Evolutionary conservation across 2,113 vertebrate genomes (phyloP).

Genomic region (Aphyosemion australe): DNA sequence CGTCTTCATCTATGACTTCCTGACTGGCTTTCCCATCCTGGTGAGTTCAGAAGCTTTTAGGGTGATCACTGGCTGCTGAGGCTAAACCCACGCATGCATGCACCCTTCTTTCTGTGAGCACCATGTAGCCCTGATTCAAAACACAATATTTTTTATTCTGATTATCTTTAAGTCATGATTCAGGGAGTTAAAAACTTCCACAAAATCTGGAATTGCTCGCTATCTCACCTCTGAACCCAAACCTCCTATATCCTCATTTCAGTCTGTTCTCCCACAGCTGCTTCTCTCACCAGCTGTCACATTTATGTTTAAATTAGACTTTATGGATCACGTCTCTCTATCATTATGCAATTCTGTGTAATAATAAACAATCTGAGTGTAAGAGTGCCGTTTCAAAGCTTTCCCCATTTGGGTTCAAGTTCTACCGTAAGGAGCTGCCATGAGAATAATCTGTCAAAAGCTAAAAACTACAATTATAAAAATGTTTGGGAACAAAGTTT

Average conservation of each 20-base stretch:
- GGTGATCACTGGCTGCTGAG: neutral
- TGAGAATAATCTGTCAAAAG: too few species aligned
- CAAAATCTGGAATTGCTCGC: too few species aligned
- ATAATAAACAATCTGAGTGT: constrained; percentile 2
- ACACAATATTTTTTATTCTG: too few species aligned
- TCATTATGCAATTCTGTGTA: constrained; percentile 8
- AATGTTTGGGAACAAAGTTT: too few species aligned
- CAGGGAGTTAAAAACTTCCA: too few species aligned
- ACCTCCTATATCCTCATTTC: neutral
- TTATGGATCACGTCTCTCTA: neutral
- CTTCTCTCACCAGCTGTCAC: neutral
- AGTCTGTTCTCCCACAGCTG: neutral
- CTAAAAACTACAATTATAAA: too few species aligned
- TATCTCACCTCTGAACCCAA: neutral
- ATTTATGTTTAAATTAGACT: neutral
- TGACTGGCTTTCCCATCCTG: constrained; percentile 91
- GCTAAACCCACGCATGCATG: too few species aligned
- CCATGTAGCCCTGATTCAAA: too few species aligned
- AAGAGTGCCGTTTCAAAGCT: constrained; percentile 19
- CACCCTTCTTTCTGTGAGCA: too few species aligned
- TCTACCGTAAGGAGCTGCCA: constrained; percentile 37
- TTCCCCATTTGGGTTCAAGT: constrained; percentile 49
- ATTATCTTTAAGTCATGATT: too few species aligned
- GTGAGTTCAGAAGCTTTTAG: constrained; percentile 75
- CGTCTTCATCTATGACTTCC: constrained; percentile 90